Evolutionary conservation across 2,797 vertebrate species (phyloP).

Genomic region (Sciurus vulgaris): DNA sequence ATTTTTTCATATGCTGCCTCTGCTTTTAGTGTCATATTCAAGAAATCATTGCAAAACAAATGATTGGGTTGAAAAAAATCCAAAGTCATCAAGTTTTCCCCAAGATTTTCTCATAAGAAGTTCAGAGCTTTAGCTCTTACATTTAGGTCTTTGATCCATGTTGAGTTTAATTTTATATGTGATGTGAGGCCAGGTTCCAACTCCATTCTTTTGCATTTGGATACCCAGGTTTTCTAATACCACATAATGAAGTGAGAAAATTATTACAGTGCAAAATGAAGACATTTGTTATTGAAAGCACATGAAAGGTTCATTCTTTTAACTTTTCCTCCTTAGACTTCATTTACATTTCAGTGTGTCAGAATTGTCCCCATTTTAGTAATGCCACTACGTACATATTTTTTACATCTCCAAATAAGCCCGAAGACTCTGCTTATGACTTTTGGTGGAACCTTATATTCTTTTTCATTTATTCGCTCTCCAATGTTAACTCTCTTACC

Average conservation of each 20-base stretch:
- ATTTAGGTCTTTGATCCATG: background rate
- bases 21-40: background rate
- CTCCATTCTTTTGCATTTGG: background rate
- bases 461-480: background rate
- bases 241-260: background rate
- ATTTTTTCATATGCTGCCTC: background rate
- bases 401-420: background rate
- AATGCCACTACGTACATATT: background rate
- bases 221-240: background rate
- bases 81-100: background rate
- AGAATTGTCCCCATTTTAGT: background rate
- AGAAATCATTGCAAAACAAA: background rate
- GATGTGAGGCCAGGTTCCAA: background rate
- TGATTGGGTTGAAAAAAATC: background rate
- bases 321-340: background rate
- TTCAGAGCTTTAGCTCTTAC: background rate
- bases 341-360: background rate
- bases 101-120: background rate
- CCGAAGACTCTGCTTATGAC: background rate
- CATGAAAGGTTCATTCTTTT: background rate
- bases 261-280: background rate
- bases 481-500: background rate
- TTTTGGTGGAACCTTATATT: background rate
- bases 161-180: background rate
- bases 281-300: background rate